Evolutionary conservation across 2,797 vertebrate species (phyloP).

Genomic region (Heterohyrax brucei): DNA sequence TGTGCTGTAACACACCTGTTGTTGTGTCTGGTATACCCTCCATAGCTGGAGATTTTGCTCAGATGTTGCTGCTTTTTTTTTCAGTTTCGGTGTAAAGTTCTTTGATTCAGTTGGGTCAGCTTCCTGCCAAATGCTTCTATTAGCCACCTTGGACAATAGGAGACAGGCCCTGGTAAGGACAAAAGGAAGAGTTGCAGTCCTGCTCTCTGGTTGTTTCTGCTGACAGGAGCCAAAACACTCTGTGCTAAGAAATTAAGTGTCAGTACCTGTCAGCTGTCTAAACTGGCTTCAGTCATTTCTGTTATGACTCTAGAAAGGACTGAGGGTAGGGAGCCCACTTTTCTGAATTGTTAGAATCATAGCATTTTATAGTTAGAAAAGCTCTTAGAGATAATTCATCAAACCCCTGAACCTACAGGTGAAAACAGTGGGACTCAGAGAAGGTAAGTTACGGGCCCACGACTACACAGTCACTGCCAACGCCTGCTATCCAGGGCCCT

Average conservation of each 20-base stretch:
- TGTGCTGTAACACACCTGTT: not conserved
- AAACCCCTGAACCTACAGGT: not conserved
- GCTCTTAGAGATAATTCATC: not conserved
- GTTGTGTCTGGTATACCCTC: not conserved
- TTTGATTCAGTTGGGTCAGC: constrained; percentile 6
- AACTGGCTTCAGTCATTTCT: not conserved
- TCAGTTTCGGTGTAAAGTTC: constrained; percentile 17
- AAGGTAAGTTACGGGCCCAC: not conserved
- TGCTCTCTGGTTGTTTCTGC: not conserved
- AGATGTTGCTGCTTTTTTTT: not conserved
- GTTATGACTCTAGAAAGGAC: not conserved
- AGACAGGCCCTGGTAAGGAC: not conserved
- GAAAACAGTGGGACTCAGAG: not conserved
- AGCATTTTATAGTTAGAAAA: not conserved
- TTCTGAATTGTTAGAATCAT: not conserved
- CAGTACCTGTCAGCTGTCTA: not conserved
- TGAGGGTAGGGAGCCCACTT: not conserved
- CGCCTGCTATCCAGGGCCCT: not conserved
- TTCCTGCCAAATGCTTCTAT: not conserved
- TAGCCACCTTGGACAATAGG: not conserved
- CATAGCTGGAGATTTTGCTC: constrained; percentile 42
- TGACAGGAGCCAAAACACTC: not conserved
- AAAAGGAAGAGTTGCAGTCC: not conserved
- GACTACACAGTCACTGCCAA: not conserved
- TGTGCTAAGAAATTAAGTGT: not conserved